phyloP scores from a whole-genome alignment of 1,140 invertebrate species.

The Pogonus chalceus region DNA sequence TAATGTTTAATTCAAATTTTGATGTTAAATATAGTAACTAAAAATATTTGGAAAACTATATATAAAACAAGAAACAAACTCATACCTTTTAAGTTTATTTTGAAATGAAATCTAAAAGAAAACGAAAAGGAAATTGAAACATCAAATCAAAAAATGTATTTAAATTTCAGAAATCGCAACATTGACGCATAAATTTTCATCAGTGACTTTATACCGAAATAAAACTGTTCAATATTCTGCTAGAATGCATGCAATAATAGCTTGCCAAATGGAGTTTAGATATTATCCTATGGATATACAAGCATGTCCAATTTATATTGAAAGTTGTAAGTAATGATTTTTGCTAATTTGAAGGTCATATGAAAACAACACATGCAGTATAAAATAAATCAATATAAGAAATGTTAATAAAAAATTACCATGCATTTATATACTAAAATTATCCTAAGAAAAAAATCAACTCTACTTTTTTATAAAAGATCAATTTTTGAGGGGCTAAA shows the following conservation, averaged over 20 bases:
- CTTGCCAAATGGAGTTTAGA: conserved; percentile 78
- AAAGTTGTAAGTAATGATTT: conserved; percentile 61
- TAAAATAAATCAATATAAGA: background rate
- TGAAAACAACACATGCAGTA: background rate
- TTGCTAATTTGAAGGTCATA: no score
- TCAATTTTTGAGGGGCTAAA: no score
- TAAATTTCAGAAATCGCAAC: conserved; percentile 58
- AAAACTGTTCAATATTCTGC: conserved; percentile 69
- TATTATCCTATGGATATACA: conserved; percentile 78
- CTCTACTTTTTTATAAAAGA: no score
- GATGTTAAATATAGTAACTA: conserved; percentile 4
- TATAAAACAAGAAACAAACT: background rate
- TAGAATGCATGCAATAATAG: conserved; percentile 71
- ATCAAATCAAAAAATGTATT: no score
- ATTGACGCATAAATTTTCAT: conserved; percentile 68
- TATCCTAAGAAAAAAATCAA: no score
- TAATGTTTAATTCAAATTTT: no score
- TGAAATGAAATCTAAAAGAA: no score
- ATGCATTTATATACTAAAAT: conserved; percentile 3
- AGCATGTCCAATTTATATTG: conserved; percentile 68
- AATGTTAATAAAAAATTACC: background rate
- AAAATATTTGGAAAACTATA: background rate
- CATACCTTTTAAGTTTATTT: no score
- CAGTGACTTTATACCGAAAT: conserved; percentile 65
- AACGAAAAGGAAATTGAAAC: no score